Evolutionary conservation across 2,888 invertebrate genomes (phyloP).

Genomic region (Zhuqinia jingwanae): DNA sequence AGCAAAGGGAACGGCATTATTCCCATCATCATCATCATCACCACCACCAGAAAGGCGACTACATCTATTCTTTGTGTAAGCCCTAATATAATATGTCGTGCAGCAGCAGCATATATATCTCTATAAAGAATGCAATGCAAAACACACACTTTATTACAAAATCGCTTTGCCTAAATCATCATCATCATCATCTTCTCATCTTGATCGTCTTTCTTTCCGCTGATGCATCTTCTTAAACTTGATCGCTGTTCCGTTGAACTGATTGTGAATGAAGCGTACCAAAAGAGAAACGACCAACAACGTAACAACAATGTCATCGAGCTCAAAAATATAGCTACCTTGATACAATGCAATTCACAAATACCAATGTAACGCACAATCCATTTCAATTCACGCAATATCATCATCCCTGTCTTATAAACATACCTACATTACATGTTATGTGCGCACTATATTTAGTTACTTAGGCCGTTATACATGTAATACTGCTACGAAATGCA

Average conservation of each 20-base stretch:
- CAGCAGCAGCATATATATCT: no score
- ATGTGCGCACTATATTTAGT: no score
- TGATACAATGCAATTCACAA: background rate
- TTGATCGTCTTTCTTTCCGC: background rate
- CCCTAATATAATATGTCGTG: no score
- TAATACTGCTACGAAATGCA: no score
- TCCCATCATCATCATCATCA: no score
- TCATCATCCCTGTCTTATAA: background rate
- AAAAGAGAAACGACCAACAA: background rate
- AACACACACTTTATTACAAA: background rate
- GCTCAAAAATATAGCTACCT: conserved; percentile 15
- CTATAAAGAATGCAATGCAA: background rate
- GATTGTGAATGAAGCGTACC: background rate
- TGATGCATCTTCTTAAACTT: background rate
- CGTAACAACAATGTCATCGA: background rate
- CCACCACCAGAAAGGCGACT: background rate
- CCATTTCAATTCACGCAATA: background rate
- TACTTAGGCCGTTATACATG: no score
- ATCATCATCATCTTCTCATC: conserved; percentile 27
- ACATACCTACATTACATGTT: background rate
- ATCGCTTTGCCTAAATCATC: background rate
- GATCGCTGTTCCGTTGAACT: background rate
- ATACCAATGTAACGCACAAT: background rate
- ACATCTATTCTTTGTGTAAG: no score
- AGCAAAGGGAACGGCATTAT: no score